Conservation (phyloP, 2,888 invertebrate genomes). For the Drosophila rubida region DNA sequence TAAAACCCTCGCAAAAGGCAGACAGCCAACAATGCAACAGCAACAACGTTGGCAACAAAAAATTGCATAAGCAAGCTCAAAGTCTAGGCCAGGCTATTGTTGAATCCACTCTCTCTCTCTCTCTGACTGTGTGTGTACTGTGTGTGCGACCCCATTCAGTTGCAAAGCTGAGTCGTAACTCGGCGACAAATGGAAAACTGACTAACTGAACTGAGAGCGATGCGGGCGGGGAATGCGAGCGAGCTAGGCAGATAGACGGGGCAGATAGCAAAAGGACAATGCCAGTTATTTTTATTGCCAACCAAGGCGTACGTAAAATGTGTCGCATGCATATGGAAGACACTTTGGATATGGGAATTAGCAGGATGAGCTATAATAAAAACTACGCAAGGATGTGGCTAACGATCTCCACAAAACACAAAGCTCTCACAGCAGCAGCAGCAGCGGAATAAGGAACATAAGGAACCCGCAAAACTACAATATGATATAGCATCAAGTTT, state of each 20-base stretch:
- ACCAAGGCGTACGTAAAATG: constrained; percentile 70
- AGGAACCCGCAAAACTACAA: not conserved
- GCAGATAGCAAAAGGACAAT: constrained; percentile 67
- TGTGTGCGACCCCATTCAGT: constrained; percentile 30
- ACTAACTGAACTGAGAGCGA: constrained; percentile 38
- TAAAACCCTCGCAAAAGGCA: constrained; percentile 45
- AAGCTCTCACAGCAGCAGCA: constrained; percentile 24
- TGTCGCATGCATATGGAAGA: constrained; percentile 67
- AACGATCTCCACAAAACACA: constrained; percentile 71
- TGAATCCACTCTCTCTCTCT: constrained; percentile 13
- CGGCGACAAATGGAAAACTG: constrained; percentile 52
- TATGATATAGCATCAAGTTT: constrained; percentile 3
- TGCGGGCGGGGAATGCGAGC: constrained; percentile 8
- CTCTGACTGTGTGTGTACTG: too few relatives aligned
- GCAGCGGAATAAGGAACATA: constrained; percentile 15
- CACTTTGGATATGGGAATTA: constrained; percentile 37
- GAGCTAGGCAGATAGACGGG: constrained; percentile 35
- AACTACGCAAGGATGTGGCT: constrained; percentile 76
- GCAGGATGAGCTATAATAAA: constrained; percentile 69
- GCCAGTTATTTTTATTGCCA: constrained; percentile 74
- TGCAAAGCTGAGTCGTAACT: constrained; percentile 63
- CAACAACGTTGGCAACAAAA: constrained; percentile 37
- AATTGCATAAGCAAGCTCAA: constrained; percentile 64
- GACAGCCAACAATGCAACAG: constrained; percentile 9
- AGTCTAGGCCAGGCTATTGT: constrained; percentile 69